phyloP scores from a whole-genome alignment of 2,797 vertebrate genomes.

The Hoplostethus atlanticus region DNA sequence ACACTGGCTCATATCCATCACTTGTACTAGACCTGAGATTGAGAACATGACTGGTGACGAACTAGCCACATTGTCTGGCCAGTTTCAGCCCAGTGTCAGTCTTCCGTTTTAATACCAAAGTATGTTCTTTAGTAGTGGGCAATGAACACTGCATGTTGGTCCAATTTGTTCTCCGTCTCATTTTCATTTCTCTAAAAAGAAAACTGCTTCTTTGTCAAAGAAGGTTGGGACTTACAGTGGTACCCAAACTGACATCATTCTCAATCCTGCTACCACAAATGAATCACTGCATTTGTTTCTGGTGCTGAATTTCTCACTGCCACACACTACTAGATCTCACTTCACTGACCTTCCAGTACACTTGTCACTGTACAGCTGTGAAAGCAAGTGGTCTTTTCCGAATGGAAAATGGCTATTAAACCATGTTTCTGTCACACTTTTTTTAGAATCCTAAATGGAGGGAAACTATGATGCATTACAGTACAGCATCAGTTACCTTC shows the following conservation, averaged over 20 bases:
- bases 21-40: constrained; percentile 59
- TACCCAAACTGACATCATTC: constrained; percentile 53
- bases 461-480: constrained; percentile 72
- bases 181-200: constrained; percentile 46
- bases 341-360: constrained; percentile 61
- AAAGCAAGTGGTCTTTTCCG: constrained; percentile 53
- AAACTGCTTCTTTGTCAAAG: constrained; percentile 35
- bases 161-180: constrained; percentile 32
- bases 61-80: constrained; percentile 54
- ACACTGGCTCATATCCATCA: constrained; percentile 67
- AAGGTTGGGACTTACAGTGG: constrained; percentile 23
- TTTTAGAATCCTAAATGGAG: constrained; percentile 47
- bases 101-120: constrained; percentile 29
- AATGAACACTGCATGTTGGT: constrained; percentile 13
- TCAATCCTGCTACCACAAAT: constrained; percentile 41
- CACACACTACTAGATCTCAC: constrained; percentile 28
- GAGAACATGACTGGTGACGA: constrained; percentile 69
- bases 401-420: constrained; percentile 65
- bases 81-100: constrained; percentile 35
- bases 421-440: constrained; percentile 51
- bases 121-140: constrained; percentile 30
- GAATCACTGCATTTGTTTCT: constrained; percentile 35
- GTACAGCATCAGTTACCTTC: constrained; percentile 65
- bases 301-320: constrained; percentile 32
- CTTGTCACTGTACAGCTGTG: constrained; percentile 59